Conservation (phyloP, 1,140 invertebrate genomes). For the Ridgeia piscesae region DNA sequence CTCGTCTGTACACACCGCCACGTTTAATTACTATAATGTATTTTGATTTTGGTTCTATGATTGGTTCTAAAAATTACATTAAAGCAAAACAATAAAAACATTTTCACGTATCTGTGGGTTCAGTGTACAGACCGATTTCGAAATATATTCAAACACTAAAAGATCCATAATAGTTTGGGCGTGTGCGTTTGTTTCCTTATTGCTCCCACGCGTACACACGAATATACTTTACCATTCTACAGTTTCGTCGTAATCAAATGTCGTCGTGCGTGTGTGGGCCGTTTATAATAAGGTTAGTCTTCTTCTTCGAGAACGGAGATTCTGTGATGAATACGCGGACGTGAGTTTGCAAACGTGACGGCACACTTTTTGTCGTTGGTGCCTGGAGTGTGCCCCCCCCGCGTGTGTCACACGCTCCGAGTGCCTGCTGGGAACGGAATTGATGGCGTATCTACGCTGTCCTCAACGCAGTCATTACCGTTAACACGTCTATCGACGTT, state of each 20-base stretch:
- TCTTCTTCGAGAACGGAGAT: not conserved
- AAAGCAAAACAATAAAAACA: not conserved
- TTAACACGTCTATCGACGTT: not conserved
- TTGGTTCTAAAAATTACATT: not conserved
- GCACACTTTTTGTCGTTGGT: not conserved
- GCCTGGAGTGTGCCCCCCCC: not conserved
- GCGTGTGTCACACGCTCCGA: not conserved
- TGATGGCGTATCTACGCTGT: not conserved
- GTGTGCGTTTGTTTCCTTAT: no score
- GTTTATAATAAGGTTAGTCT: no score
- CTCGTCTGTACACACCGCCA: no score
- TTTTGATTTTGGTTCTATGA: not conserved
- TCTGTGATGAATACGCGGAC: not conserved
- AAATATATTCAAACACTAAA: not conserved
- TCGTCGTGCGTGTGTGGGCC: no score
- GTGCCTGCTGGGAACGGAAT: not conserved
- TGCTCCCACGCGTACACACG: no score
- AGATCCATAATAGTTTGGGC: not conserved
- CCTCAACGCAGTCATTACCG: not conserved
- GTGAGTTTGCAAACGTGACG: not conserved
- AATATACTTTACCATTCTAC: no score
- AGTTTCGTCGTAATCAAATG: no score
- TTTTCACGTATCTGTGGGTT: not conserved
- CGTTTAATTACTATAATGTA: not conserved
- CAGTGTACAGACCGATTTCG: not conserved